phyloP scores from a whole-genome alignment of 2,888 invertebrate genomes.

The Pyrrhosoma nymphula region DNA sequence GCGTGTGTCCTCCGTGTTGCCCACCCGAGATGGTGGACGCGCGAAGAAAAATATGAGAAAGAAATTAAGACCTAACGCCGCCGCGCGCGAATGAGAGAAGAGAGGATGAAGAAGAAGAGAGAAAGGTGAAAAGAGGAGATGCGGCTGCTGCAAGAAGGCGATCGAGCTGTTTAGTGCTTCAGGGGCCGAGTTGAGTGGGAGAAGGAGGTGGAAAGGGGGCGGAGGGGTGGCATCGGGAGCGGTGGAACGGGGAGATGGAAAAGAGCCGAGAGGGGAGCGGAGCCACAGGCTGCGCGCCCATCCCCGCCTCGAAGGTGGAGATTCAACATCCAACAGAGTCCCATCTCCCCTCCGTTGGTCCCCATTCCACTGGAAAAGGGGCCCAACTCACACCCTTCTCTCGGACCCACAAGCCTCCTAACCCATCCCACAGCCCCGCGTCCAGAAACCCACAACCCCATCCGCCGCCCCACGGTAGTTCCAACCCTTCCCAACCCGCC shows the following conservation, averaged over 20 bases:
- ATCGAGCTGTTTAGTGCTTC: slow-evolving; percentile 54
- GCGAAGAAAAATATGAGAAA: background rate
- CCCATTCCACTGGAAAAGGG: background rate
- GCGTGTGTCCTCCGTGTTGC: background rate
- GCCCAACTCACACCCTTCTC: background rate
- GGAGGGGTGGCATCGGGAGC: background rate
- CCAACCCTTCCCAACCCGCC: slow-evolving; percentile 19
- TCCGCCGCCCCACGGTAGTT: slow-evolving; percentile 51
- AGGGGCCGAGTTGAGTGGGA: background rate
- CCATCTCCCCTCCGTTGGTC: background rate
- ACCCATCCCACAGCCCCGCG: background rate
- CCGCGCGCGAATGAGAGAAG: background rate
- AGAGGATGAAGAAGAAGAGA: slow-evolving; percentile 10
- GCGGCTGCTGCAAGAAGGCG: slow-evolving; percentile 36
- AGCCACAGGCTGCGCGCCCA: slow-evolving; percentile 41
- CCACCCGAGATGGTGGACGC: background rate
- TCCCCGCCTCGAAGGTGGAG: slow-evolving; percentile 47
- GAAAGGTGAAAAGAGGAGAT: slow-evolving; percentile 7
- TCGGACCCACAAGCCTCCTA: background rate
- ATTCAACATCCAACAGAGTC: slow-evolving; percentile 11
- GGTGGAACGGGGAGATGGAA: background rate
- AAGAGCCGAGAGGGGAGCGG: background rate
- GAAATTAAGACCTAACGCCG: background rate
- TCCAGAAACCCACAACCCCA: background rate
- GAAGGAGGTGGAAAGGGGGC: background rate